These are phyloP conservation scores for Hermatobates lingyangjiaoensis DNA, from an alignment of 1,140 invertebrate genomes.

Conservation along the genomic window DNA sequence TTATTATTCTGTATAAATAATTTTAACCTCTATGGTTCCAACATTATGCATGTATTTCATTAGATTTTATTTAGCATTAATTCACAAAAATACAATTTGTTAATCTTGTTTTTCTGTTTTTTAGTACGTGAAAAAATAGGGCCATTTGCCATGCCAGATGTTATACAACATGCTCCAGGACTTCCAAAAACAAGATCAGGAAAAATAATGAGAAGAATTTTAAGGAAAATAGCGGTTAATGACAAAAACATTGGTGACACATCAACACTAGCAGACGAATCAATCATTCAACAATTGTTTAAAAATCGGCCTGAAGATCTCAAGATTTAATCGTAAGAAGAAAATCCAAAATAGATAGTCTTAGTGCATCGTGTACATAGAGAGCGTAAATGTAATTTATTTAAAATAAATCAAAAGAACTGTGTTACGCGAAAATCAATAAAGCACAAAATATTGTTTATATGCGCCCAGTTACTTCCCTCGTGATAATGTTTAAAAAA, in stretches of 20 bases:
- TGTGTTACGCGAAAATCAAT: not conserved
- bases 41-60: no score
- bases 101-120: slow-evolving; percentile 19
- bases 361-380: not conserved
- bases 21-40: no score
- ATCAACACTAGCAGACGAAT: slow-evolving; percentile 77
- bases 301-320: slow-evolving; percentile 34
- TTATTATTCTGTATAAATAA: no score
- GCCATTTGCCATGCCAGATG: slow-evolving; percentile 88
- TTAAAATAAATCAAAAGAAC: not conserved
- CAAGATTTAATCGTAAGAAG: not conserved
- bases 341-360: not conserved
- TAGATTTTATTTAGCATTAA: no score
- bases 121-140: slow-evolving; percentile 81
- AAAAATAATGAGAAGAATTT: slow-evolving; percentile 90
- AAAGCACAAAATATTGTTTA: no score
- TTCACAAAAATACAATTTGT: no score
- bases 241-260: slow-evolving; percentile 79
- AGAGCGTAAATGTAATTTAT: not conserved
- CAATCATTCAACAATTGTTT: slow-evolving; percentile 61
- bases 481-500: no score
- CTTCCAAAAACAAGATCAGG: slow-evolving; percentile 94
- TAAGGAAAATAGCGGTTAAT: slow-evolving; percentile 79
- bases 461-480: no score
- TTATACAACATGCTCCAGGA: slow-evolving; percentile 75